phyloP scores from a whole-genome alignment of 2,888 invertebrate species.

The Thereva nobilitata region DNA sequence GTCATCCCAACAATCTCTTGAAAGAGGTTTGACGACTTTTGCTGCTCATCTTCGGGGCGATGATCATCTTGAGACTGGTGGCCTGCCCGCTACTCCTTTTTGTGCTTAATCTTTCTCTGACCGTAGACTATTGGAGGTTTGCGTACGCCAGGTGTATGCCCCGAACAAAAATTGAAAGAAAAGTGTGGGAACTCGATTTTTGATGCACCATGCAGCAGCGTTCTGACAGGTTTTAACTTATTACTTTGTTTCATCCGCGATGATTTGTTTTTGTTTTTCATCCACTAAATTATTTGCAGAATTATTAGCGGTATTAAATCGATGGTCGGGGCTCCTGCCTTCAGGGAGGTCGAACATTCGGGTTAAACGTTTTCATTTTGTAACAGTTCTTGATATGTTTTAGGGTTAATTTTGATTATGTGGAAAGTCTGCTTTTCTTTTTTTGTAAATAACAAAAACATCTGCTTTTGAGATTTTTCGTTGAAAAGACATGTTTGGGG shows the following conservation, averaged over 20 bases:
- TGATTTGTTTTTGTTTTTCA: slow-evolving; percentile 9
- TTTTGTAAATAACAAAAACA: slow-evolving; percentile 20
- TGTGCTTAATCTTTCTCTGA: slow-evolving; percentile 21
- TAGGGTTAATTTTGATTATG: slow-evolving; percentile 14
- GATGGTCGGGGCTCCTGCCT: background rate
- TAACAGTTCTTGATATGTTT: slow-evolving; percentile 1
- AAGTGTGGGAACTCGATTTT: slow-evolving; percentile 33
- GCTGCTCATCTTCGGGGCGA: slow-evolving; percentile 14
- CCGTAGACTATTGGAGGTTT: slow-evolving; percentile 14
- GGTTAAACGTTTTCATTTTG: slow-evolving; percentile 17
- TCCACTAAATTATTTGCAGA: slow-evolving; percentile 19
- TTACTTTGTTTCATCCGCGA: background rate
- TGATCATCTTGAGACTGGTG: background rate
- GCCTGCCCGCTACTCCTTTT: slow-evolving; percentile 7
- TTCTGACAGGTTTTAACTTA: slow-evolving; percentile 28
- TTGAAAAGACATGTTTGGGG: too few species aligned
- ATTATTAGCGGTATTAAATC: slow-evolving; percentile 17
- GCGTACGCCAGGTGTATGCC: slow-evolving; percentile 36
- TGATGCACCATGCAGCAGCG: slow-evolving; percentile 20
- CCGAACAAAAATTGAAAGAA: slow-evolving; percentile 34
- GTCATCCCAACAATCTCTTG: background rate
- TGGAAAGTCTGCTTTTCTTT: slow-evolving; percentile 3
- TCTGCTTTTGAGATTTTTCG: background rate
- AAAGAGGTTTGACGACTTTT: slow-evolving; percentile 28
- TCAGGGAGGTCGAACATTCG: slow-evolving; percentile 15